A percentile compares a stretch with the other conserved stretches of the same genome.
Evolutionary conservation across 1,140 invertebrate species (phyloP).

Genomic region (Mizuhopecten yessoensis): DNA sequence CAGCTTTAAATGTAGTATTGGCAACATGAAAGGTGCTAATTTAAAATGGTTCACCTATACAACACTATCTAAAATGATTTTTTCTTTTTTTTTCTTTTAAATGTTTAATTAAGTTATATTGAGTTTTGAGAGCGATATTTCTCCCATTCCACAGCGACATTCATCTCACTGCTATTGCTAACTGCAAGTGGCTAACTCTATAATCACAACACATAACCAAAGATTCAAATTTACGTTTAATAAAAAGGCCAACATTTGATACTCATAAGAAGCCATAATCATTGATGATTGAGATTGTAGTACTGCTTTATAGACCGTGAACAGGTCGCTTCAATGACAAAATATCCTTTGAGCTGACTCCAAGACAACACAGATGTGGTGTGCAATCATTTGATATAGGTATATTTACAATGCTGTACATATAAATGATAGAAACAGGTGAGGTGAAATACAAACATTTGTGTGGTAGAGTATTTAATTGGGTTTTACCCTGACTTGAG

Average conservation of each 20-base stretch:
- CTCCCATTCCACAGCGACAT: neutral
- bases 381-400: neutral
- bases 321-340: neutral
- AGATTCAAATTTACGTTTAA: slow-evolving; percentile 30
- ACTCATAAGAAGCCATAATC: neutral
- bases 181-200: neutral
- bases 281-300: neutral
- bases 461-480: neutral
- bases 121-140: neutral
- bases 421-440: neutral
- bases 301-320: neutral
- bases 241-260: slow-evolving; percentile 4
- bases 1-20: neutral
- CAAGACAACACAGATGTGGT: neutral
- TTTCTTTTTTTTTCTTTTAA: no score
- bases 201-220: neutral
- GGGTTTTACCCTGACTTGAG: no score
- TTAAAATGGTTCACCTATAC: no score
- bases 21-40: no score
- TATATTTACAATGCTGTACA: neutral
- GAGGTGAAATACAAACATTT: neutral
- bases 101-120: neutral
- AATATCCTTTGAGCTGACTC: slow-evolving; percentile 6
- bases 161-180: neutral
- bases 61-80: no score